These are phyloP conservation scores for Atrichornis clamosus DNA, from an alignment of 2,113 vertebrate genomes.

Conservation along the genomic window DNA sequence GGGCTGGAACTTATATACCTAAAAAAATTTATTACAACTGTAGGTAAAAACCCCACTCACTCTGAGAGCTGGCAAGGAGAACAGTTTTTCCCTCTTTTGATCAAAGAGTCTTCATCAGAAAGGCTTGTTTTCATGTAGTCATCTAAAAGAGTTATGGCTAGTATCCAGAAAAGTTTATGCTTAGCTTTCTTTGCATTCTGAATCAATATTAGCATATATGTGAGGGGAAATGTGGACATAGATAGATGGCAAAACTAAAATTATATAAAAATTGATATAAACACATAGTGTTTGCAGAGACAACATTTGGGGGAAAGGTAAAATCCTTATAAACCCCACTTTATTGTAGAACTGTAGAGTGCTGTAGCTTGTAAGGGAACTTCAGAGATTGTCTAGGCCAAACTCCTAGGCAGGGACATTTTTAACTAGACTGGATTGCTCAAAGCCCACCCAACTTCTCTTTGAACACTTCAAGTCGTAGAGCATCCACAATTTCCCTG, in stretches of 20 bases:
- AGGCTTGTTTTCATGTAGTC: not conserved
- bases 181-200: not conserved
- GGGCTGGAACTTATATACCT: not conserved
- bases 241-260: not conserved
- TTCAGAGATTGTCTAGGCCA: not conserved
- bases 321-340: not conserved
- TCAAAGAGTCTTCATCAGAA: not conserved
- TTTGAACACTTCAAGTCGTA: not conserved
- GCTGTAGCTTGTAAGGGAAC: not conserved
- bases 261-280: not conserved
- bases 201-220: not conserved
- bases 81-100: not conserved
- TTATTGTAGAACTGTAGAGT: not conserved
- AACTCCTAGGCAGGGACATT: not conserved
- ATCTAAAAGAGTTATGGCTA: not conserved
- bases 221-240: not conserved
- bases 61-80: not conserved
- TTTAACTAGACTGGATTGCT: not conserved
- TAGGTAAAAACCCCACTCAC: not conserved
- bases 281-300: not conserved
- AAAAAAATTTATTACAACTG: not conserved
- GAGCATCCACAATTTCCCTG: not conserved
- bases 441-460: not conserved
- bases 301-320: not conserved
- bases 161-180: not conserved